Percentiles rank a stretch among this genome's conserved stretches.
phyloP scores from a whole-genome alignment of 1,140 invertebrate genomes.

The Polypedilum vanderplanki region DNA sequence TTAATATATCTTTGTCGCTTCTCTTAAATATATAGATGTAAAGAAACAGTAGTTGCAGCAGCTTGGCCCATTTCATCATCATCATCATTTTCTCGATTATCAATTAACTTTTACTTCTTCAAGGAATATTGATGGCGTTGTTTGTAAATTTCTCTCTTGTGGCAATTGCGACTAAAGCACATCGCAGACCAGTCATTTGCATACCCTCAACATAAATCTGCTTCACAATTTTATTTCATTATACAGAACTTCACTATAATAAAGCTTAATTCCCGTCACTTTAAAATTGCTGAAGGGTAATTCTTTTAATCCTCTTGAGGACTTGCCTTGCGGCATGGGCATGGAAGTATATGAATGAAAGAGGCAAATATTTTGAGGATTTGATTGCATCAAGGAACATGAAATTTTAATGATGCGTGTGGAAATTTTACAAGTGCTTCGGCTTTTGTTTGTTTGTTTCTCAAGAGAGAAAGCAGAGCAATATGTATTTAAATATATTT shows the following conservation, averaged over 20 bases:
- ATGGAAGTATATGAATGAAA: no score
- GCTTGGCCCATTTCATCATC: not conserved
- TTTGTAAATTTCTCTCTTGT: not conserved
- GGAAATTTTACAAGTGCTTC: not conserved
- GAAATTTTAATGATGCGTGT: constrained; percentile 23
- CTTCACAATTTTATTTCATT: not conserved
- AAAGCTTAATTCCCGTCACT: constrained; percentile 27
- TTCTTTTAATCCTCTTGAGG: constrained; percentile 10
- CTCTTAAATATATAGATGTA: not conserved
- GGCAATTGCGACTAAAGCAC: not conserved
- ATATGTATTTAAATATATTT: no score
- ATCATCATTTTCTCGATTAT: constrained; percentile 19
- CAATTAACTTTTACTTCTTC: not conserved
- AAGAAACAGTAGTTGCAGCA: not conserved
- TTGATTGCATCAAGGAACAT: constrained; percentile 20
- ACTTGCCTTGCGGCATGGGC: not conserved
- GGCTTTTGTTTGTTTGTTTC: no score
- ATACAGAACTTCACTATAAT: not conserved
- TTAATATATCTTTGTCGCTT: not conserved
- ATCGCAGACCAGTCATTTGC: not conserved
- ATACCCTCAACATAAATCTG: not conserved
- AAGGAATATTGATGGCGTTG: not conserved
- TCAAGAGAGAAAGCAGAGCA: no score
- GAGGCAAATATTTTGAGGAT: not conserved
- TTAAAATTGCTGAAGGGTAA: constrained; percentile 22